phyloP scores from a whole-genome alignment of 2,797 vertebrate species.

The Myotis vivesi region DNA sequence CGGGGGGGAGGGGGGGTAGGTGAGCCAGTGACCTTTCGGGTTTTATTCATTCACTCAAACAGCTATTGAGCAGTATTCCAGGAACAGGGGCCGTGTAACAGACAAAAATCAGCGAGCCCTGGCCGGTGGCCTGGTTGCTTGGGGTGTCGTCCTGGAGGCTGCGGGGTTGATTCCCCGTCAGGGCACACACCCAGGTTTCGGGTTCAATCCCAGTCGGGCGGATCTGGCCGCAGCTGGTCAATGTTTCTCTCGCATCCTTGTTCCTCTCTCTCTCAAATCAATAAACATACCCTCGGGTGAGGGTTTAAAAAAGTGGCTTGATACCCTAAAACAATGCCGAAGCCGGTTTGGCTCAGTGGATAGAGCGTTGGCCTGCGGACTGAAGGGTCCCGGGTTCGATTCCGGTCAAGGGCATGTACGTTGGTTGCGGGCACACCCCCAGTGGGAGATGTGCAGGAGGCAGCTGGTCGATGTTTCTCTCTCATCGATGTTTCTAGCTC shows the following conservation, averaged over 20 bases:
- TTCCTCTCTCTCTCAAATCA: not conserved
- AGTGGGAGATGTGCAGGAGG: too few species aligned
- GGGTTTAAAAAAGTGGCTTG: not conserved
- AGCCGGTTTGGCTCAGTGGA: too few species aligned
- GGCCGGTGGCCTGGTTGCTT: not conserved
- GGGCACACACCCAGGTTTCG: not conserved
- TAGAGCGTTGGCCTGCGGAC: too few species aligned
- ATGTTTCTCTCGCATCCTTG: not conserved
- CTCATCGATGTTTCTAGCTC: too few species aligned
- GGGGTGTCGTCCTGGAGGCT: not conserved
- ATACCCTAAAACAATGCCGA: not conserved
- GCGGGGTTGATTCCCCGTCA: not conserved
- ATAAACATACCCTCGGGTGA: not conserved
- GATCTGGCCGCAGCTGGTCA: not conserved
- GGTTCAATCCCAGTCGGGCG: not conserved
- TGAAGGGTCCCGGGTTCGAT: too few species aligned
- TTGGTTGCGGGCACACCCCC: too few species aligned
- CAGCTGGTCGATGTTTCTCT: too few species aligned
- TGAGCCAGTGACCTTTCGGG: fast-evolving
- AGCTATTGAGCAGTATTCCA: not conserved
- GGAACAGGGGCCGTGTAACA: not conserved
- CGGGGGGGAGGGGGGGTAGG: fast-evolving
- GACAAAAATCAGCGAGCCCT: not conserved
- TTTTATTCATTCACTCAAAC: not conserved
- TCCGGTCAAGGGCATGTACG: too few species aligned